Base-by-base conservation (phyloP, 92 coral and sea anemone genomes). In the Porites divaricata region DNA sequence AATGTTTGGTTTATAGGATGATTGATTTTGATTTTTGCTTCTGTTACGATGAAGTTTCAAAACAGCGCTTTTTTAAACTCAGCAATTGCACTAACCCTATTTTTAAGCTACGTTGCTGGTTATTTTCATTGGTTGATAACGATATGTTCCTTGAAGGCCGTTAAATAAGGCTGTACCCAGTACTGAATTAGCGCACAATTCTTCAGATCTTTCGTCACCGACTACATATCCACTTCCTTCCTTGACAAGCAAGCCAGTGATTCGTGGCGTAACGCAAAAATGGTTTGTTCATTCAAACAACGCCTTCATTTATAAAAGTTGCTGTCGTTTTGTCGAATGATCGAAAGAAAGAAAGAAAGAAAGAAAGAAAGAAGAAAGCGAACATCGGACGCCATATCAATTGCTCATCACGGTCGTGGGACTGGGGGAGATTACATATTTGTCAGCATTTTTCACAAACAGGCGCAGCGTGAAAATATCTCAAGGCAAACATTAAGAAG, bases 331-430 rank as follows among this genome's bases (percentile, higher is more conserved):
- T 61, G 20, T 16, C 65, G 17, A 16, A 16, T n/a, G 17, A 4
- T n/a, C 19, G 8, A 16, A n/a, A 0, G 22, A n/a, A 2, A n/a
- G 9, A 19, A n/a, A 10, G 5, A 4, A 61, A 61, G 1, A 61
- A 21, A 58, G 63, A 16, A 21, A 17, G n/a, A 61, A 61, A 61
- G 23, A 19, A 11, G 16, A 15, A 6, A 19, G 17, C 17, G 35
- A 68, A 65, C 70, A 23, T 66, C 24, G 24, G 64, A 21, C 67
- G 67, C 76, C 84, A 53, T 57, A 20, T 54, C 59, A 54, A 54
- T 69, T 69, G 76, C 63, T 82, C 78, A 49, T 82, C 78, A 49
- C 86, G 86, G 72, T 24, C 79, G 50, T 2, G 54, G 48, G 79
- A 71, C 79, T 82, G 86, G 86, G 79, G 54, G 59, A 11, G 9